Evolutionary conservation across 2,888 invertebrate species (phyloP), one percentile per base, ranked within the genome.

Genomic region (Andrena haemorrhoa): DNA sequence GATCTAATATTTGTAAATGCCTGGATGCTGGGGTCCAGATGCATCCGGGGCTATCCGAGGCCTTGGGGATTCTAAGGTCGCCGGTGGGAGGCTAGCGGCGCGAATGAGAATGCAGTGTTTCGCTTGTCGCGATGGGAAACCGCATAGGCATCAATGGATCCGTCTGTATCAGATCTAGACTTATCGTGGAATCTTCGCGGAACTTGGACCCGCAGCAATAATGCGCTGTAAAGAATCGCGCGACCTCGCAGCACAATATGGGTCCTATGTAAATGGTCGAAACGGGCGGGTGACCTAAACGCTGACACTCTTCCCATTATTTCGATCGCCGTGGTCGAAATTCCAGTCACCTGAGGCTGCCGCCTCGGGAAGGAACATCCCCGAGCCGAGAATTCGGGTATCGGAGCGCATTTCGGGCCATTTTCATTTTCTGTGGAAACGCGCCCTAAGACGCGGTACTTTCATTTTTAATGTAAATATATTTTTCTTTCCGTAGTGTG

Each of bases 221-320:
- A 80, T 68, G 47, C 60, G 63, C 74, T 82, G 84, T 84, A 89
- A 90, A 87, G 84, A 79, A 82, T 82, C 79, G 84, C 82, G 78
- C 86, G 91, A 92, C 90, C 92, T 89, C 89, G 79, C 73, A 80
- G 84, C 89, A 89, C 88, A 90, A 90, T 89, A 82, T 88, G 83
- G 85, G 78, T 84, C 76, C 86, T 85, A 89, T 88, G 89, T 70
- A 86, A 88, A 88, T 85, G 66, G 73, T 77, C 80, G 79, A 77
- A 87, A 86, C 77, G 74, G 49, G 41, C 41, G 77, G 83, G 86
- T 91, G 90, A 92, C 92, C 90, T 88, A 89, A 90, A 86, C 90
- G 87, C 88, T 89, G 89, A 90, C 88, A 88, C 84, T 79, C 83
- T 90, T 85, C 88, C 84, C 88, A 87, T 88, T 88, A 85, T 84